Base-by-base conservation (phyloP, 2,113 vertebrate genomes). In the Miniopterus natalensis region DNA sequence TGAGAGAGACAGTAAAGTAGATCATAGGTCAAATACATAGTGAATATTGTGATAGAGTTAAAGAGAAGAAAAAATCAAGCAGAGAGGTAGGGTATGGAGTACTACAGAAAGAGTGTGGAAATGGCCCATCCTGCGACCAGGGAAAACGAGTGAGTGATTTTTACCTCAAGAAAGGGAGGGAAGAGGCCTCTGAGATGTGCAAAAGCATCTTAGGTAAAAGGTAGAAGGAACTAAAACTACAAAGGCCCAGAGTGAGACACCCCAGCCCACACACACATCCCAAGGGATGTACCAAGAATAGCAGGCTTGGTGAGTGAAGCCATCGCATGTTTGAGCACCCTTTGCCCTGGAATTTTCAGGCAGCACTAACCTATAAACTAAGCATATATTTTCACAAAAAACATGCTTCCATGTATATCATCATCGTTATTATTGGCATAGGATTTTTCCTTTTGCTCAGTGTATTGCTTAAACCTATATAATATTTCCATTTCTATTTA, bases 401-500 rank as follows among this genome's bases (percentile, higher is more conserved):
- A 49, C 14, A 11, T 75, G 2, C 42, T 75, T 77, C 42, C 13
- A 10, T 5, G 2, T 45, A 4, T 71, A 42, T 63, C 2, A 59
- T 84, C 53, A 63, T 74, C 51, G n/a, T 49, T 78, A 61, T 85
- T 51, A 23, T 47, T 68, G 51, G n/a, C 45, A 7, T 53, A 17
- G 0, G 12, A 59, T 45, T 84, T 75, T 36, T 10, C 17, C 5
- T 13, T 6, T 4, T 10, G 20, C 25, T 49, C 55, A 79, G 20
- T 68, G 5, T n/a, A 10, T 93, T 11, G 14, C 17, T 86, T 63
- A 84, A 88, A 40, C 10, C 7, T 74, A 23, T 89, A 65, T 77
- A 73, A 6, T 87, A 31, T 97, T 97, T 95, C 94, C 29, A 74
- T 90, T 93, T 21, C 75, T 31, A 42, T 92, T 70, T 93, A 99